Evolutionary conservation across 2,113 vertebrate genomes (phyloP).

Genomic region (Lutjanus erythropterus): DNA sequence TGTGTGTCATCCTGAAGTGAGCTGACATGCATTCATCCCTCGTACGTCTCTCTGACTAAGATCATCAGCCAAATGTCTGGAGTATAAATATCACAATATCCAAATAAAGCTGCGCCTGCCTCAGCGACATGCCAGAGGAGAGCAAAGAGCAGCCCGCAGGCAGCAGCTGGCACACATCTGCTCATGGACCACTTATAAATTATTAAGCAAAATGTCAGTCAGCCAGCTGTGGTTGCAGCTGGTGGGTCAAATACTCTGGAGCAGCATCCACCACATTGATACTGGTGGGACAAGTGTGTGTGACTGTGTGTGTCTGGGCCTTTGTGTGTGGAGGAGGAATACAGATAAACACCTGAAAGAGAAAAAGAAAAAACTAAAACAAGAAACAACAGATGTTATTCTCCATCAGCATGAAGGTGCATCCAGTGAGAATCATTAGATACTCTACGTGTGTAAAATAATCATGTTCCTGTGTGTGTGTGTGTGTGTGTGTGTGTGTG

Average conservation of each 20-base stretch:
- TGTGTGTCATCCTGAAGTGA: not conserved
- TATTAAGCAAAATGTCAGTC: conserved; percentile 65
- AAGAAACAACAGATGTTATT: not conserved
- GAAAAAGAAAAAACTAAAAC: not conserved
- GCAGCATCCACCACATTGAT: not conserved
- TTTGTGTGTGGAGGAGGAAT: not conserved
- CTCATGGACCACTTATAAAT: conserved; percentile 58
- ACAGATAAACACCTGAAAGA: not conserved
- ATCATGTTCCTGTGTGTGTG: not conserved
- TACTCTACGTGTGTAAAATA: not conserved
- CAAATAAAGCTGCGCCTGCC: conserved; percentile 25
- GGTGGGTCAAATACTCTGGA: conserved; percentile 32
- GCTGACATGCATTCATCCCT: not conserved
- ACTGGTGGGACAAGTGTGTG: not conserved
- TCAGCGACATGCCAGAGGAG: conserved; percentile 13
- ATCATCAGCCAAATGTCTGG: conserved; percentile 6
- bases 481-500: not conserved
- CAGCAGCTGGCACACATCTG: conserved; percentile 71
- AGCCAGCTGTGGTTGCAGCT: conserved; percentile 64
- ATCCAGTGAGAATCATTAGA: not conserved
- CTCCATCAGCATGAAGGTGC: not conserved
- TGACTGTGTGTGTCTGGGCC: not conserved
- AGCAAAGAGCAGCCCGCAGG: conserved; percentile 25
- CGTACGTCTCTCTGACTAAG: not conserved
- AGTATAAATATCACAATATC: conserved; percentile 40